Conservation (phyloP, 2,113 vertebrate genomes). For the Sturnus vulgaris region DNA sequence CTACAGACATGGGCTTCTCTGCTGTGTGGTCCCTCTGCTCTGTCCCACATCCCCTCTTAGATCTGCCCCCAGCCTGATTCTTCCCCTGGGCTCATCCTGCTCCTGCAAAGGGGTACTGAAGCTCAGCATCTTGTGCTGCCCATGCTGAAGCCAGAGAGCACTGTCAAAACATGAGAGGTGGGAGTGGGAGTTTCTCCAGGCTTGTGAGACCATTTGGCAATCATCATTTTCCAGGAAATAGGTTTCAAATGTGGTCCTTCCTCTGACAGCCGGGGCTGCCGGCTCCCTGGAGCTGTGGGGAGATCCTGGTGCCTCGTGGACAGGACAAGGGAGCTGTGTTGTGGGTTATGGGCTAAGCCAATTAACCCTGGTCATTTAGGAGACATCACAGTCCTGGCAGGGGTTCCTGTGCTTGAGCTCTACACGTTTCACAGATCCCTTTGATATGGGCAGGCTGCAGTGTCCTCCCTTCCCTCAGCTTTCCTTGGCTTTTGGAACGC, state of each 20-base stretch:
- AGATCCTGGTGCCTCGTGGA: neutral
- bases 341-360: neutral
- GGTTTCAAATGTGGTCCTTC: neutral
- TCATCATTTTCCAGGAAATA: neutral
- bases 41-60: fast-evolving
- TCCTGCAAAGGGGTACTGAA: neutral
- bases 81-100: neutral
- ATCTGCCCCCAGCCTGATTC: neutral
- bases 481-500: neutral
- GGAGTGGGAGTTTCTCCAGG: neutral
- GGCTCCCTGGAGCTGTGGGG: neutral
- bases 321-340: neutral
- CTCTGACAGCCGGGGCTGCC: neutral
- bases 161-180: fast-evolving
- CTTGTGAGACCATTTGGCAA: neutral
- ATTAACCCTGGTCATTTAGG: neutral
- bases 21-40: neutral
- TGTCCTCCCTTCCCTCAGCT: neutral
- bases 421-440: neutral
- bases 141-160: fast-evolving
- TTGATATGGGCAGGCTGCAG: neutral
- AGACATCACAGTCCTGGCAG: neutral
- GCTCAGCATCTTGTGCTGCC: neutral
- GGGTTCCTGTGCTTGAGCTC: neutral
- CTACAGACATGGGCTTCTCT: neutral